Percentiles rank a stretch among this genome's conserved stretches.
Evolutionary conservation across 2,888 invertebrate species (phyloP).

Genomic region (Cheilosia vulpina): DNA sequence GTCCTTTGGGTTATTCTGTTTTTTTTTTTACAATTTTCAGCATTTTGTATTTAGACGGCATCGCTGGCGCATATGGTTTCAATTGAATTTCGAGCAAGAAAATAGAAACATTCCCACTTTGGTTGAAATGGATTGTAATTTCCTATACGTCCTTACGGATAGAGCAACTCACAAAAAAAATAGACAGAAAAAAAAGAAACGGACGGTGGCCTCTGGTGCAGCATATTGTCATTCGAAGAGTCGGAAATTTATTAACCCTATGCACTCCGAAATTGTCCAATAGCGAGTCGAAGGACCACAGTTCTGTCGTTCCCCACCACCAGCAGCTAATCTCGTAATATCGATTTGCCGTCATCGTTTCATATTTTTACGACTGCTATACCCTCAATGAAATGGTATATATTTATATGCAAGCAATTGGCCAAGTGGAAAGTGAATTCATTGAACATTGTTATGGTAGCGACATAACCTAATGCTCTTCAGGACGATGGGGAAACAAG

Average conservation of each 20-base stretch:
- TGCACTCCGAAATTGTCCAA: constrained; percentile 60
- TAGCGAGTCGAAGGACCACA: constrained; percentile 10
- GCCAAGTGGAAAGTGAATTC: constrained; percentile 75
- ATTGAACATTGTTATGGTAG: constrained; percentile 73
- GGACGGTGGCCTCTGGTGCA: constrained; percentile 51
- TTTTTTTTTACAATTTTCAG: not conserved
- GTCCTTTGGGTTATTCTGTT: constrained; percentile 32
- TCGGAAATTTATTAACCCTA: constrained; percentile 73
- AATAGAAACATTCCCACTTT: constrained; percentile 64
- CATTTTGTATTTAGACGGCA: constrained; percentile 38
- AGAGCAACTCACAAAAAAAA: constrained; percentile 10
- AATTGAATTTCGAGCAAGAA: constrained; percentile 60
- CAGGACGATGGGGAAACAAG: constrained; percentile 44
- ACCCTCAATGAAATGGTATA: constrained; percentile 1
- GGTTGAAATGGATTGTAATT: constrained; percentile 54
- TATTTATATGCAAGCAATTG: constrained; percentile 66
- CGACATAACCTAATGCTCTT: constrained; percentile 67
- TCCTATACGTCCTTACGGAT: constrained; percentile 35
- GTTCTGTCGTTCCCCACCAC: not conserved
- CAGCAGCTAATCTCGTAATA: constrained; percentile 66
- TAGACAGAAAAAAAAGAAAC: not conserved
- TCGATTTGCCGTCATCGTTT: constrained; percentile 72
- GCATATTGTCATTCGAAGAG: constrained; percentile 63
- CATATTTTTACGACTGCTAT: constrained; percentile 58
- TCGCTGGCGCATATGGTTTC: constrained; percentile 45